These are phyloP conservation scores for Cavia aperea DNA, from an alignment of 2,113 vertebrate species.

Conservation along the genomic window DNA sequence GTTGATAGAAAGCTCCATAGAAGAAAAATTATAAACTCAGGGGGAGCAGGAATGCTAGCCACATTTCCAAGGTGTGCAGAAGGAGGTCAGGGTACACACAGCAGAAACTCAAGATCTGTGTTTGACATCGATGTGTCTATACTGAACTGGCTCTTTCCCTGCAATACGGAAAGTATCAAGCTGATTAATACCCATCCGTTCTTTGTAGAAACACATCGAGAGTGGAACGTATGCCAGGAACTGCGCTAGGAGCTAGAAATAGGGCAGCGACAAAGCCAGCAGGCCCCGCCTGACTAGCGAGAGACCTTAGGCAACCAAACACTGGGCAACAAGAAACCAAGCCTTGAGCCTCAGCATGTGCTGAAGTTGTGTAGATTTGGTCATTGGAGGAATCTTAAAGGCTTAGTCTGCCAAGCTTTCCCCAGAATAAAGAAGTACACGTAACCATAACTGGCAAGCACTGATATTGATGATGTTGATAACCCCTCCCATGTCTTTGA, in stretches of 20 bases:
- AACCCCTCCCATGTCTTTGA: not conserved
- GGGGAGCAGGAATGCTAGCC: not conserved
- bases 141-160: not conserved
- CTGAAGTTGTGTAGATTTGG: not conserved
- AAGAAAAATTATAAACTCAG: not conserved
- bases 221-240: not conserved
- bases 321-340: not conserved
- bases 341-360: not conserved
- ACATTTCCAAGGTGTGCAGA: not conserved
- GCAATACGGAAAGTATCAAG: not conserved
- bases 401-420: slow-evolving; percentile 3
- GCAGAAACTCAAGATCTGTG: not conserved
- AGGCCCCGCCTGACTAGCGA: not conserved
- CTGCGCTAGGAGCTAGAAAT: not conserved
- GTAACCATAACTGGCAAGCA: not conserved
- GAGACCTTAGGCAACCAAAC: not conserved
- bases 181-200: not conserved
- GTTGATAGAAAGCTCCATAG: not conserved
- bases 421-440: not conserved
- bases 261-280: not conserved
- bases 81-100: not conserved
- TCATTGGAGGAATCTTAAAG: slow-evolving; percentile 18
- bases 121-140: not conserved
- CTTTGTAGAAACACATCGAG: slow-evolving; percentile 2
- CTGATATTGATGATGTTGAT: slow-evolving; percentile 31